Conservation (phyloP, 2,113 vertebrate species). For the Edolisoma coerulescens region DNA sequence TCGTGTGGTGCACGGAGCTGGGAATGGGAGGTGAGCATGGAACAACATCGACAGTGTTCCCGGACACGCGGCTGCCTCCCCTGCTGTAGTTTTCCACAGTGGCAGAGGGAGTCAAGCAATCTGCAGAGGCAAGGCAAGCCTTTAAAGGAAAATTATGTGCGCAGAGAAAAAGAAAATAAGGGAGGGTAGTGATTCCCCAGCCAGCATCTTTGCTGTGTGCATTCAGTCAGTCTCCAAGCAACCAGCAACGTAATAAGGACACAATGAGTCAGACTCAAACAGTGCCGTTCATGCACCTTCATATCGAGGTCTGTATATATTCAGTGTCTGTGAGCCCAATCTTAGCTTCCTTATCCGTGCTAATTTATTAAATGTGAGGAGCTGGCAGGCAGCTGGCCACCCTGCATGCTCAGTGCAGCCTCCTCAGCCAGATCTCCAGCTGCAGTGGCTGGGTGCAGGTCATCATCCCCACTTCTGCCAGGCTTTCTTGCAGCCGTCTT, state of each 20-base stretch:
- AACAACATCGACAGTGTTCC: constrained; percentile 77
- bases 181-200: neutral
- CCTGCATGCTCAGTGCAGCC: rapidly evolving
- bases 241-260: neutral
- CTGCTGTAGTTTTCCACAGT: constrained; percentile 75
- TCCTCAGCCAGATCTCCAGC: neutral
- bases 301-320: neutral
- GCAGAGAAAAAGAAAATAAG: constrained; percentile 45
- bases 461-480: neutral
- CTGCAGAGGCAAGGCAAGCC: constrained; percentile 16
- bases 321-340: neutral
- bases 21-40: constrained; percentile 60
- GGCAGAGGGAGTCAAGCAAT: neutral
- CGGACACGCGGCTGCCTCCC: constrained; percentile 45
- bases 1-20: neutral
- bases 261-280: constrained; percentile 31
- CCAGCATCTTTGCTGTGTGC: neutral
- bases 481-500: neutral
- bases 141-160: constrained; percentile 46
- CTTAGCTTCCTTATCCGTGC: neutral
- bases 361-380: neutral
- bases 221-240: constrained; percentile 22
- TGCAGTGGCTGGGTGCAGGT: neutral
- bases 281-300: neutral
- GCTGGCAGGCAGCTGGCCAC: neutral